phyloP scores from a whole-genome alignment of 2,888 invertebrate genomes.

The Tetropium fuscum region DNA sequence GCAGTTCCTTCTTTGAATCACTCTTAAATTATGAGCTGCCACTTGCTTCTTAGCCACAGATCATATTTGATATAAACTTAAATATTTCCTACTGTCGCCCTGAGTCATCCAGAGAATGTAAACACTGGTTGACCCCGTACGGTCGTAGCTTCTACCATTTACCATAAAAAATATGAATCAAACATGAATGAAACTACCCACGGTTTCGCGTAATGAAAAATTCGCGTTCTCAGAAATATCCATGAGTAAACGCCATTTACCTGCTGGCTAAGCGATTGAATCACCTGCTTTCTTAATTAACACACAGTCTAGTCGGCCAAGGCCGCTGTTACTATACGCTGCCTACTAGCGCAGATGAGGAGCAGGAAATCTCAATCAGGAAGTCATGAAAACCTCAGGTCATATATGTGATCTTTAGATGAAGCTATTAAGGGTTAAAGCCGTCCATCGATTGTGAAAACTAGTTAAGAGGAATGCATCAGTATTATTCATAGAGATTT shows the following conservation, averaged over 20 bases:
- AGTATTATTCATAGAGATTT: too few species aligned
- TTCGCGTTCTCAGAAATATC: constrained; percentile 23
- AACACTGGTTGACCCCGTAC: constrained; percentile 17
- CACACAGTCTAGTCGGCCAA: constrained; percentile 22
- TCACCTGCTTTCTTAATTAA: constrained; percentile 26
- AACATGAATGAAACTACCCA: constrained; percentile 32
- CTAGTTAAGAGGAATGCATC: too few species aligned
- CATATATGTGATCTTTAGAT: too few species aligned
- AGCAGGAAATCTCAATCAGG: too few species aligned
- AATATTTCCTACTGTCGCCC: background rate
- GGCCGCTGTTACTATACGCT: constrained; percentile 32
- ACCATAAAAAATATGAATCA: constrained; percentile 20
- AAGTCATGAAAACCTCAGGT: too few species aligned
- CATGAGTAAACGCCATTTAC: constrained; percentile 30
- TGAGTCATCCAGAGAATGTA: constrained; percentile 16
- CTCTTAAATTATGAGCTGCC: background rate
- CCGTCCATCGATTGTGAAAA: too few species aligned
- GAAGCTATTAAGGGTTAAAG: too few species aligned
- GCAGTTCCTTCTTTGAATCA: too few species aligned
- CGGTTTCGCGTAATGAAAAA: constrained; percentile 15
- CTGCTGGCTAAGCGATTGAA: constrained; percentile 8
- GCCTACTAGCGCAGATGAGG: too few species aligned
- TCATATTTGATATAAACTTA: background rate
- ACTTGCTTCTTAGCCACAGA: background rate
- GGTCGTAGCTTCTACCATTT: background rate